Evolutionary conservation across 1,140 invertebrate species (phyloP).

Genomic region (Apolygus lucorum): DNA sequence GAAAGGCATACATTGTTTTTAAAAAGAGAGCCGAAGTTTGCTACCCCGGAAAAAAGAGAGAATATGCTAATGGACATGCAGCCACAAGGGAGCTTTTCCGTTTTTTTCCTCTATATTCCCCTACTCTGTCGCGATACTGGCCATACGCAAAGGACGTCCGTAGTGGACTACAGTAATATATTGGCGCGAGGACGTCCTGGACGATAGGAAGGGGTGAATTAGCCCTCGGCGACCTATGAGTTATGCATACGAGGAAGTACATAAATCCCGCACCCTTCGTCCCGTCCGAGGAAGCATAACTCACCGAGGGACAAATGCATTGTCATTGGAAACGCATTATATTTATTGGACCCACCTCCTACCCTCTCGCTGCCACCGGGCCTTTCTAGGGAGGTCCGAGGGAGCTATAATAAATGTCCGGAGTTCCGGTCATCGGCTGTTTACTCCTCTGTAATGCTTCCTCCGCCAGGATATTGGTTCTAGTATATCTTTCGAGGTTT

Average conservation of each 20-base stretch:
- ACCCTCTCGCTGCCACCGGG: too few relatives aligned
- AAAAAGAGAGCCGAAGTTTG: too few relatives aligned
- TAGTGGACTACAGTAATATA: background rate
- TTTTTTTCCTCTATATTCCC: background rate
- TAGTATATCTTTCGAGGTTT: slow-evolving; percentile 12
- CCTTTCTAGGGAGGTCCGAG: background rate
- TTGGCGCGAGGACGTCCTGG: background rate
- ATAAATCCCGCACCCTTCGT: background rate
- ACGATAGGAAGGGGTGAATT: slow-evolving; percentile 9
- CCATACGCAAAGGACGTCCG: background rate
- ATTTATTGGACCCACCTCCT: slow-evolving; percentile 29
- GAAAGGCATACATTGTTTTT: too few relatives aligned
- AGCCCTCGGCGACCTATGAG: slow-evolving; percentile 6
- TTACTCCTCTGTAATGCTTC: slow-evolving; percentile 8
- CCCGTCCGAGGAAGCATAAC: background rate
- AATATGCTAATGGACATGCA: background rate
- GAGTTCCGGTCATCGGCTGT: slow-evolving; percentile 18
- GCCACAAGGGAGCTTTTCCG: background rate
- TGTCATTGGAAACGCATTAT: slow-evolving; percentile 29
- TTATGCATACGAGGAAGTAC: slow-evolving; percentile 20
- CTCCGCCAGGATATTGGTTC: slow-evolving; percentile 17
- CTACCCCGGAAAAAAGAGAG: background rate
- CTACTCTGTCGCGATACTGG: background rate
- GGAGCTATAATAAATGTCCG: slow-evolving; percentile 22
- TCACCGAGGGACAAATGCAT: slow-evolving; percentile 24